A percentile compares a stretch with the other conserved stretches of the same genome.
Evolutionary conservation across 2,797 vertebrate species (phyloP).

Genomic region (Sus cebifrons): DNA sequence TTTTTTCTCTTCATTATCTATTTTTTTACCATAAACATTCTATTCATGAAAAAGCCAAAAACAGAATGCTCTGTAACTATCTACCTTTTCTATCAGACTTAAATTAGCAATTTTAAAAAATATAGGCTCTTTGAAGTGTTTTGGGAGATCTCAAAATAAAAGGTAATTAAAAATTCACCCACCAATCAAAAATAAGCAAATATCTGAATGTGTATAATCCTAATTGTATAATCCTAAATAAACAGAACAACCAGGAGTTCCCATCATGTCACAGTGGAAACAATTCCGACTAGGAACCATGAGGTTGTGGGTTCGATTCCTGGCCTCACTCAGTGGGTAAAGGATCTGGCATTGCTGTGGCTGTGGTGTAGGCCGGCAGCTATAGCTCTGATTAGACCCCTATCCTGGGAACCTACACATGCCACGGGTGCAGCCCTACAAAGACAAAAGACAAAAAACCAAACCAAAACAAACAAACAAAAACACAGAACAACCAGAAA

Average conservation of each 20-base stretch:
- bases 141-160: conserved; percentile 30
- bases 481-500: background rate
- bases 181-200: conserved; percentile 11
- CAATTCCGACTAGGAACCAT: no score
- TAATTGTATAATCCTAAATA: conserved; percentile 55
- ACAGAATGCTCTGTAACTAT: background rate
- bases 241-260: background rate
- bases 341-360: no score
- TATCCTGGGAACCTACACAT: no score
- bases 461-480: no score
- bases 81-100: background rate
- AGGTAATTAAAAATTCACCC: background rate
- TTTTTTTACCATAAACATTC: background rate
- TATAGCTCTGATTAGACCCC: no score
- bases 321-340: no score
- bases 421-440: no score
- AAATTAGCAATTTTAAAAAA: background rate
- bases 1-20: background rate
- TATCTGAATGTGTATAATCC: background rate
- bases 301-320: no score
- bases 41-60: background rate
- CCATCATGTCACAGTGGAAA: no score
- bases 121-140: background rate
- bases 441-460: no score
- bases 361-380: no score